Evolutionary conservation across 1,140 invertebrate species (phyloP).

Genomic region (Megalonaias nervosa): DNA sequence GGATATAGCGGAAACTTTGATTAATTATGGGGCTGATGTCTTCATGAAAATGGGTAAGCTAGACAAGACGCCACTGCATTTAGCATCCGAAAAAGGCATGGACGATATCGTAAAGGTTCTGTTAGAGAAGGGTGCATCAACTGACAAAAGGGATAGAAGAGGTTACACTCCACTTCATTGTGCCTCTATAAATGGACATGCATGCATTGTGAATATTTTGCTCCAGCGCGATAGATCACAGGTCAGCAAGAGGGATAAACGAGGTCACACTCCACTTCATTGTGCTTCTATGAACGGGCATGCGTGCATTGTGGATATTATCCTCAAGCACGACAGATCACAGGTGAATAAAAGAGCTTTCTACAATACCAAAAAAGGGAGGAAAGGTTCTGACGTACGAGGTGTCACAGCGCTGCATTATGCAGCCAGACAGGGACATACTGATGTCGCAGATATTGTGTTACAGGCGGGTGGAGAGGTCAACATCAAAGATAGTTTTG

Average conservation of each 20-base stretch:
- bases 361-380: conserved; percentile 7
- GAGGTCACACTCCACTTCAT: conserved; percentile 28
- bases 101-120: too few species aligned
- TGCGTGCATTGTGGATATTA: background rate
- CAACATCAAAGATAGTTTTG: conserved; percentile 27
- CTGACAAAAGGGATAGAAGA: too few species aligned
- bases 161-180: too few species aligned
- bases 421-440: conserved; percentile 19
- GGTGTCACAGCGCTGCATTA: conserved; percentile 19
- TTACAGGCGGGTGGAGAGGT: conserved; percentile 4
- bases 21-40: too few species aligned
- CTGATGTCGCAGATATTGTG: conserved; percentile 5
- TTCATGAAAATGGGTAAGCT: too few species aligned
- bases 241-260: conserved; percentile 6
- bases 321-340: background rate
- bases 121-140: too few species aligned
- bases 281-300: conserved; percentile 18
- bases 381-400: conserved; percentile 1
- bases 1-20: too few species aligned
- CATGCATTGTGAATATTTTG: too few species aligned
- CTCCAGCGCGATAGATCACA: too few species aligned
- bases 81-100: too few species aligned
- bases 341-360: conserved; percentile 7
- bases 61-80: too few species aligned
- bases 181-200: too few species aligned